phyloP scores from a whole-genome alignment of 2,113 vertebrate species.

The Caretta caretta region DNA sequence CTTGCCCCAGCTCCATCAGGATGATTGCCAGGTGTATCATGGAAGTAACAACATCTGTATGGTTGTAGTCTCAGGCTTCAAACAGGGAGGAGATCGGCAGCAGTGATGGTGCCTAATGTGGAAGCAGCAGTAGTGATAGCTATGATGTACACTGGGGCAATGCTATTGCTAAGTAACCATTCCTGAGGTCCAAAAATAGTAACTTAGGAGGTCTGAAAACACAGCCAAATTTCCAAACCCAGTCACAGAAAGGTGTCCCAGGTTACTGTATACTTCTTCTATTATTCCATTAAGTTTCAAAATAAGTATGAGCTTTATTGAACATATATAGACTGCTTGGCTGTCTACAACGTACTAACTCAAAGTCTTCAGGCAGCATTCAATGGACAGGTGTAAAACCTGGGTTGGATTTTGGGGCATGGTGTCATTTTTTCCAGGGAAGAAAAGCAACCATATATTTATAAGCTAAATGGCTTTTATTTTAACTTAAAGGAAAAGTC shows the following conservation, averaged over 20 bases:
- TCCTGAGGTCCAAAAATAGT: neutral
- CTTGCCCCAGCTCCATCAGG: neutral
- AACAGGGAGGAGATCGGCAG: neutral
- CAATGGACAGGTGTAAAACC: neutral
- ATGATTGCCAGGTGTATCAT: neutral
- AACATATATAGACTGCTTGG: neutral
- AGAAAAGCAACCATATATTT: neutral
- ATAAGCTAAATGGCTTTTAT: neutral
- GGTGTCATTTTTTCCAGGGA: neutral
- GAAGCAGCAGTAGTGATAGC: neutral
- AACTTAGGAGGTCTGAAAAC: neutral
- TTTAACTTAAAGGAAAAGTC: neutral
- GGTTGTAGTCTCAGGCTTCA: conserved; percentile 15
- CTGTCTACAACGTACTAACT: neutral
- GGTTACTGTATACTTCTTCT: neutral
- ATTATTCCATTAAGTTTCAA: neutral
- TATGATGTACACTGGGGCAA: neutral
- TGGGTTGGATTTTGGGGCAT: neutral
- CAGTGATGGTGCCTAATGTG: neutral
- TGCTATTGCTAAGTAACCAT: neutral
- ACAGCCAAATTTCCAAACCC: neutral
- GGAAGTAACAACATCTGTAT: neutral
- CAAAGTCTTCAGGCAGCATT: conserved; percentile 8
- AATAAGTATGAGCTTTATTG: neutral
- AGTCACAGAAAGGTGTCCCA: neutral